These are phyloP conservation scores for Excalfactoria chinensis DNA, from an alignment of 2,113 vertebrate species.

Conservation along the genomic window DNA sequence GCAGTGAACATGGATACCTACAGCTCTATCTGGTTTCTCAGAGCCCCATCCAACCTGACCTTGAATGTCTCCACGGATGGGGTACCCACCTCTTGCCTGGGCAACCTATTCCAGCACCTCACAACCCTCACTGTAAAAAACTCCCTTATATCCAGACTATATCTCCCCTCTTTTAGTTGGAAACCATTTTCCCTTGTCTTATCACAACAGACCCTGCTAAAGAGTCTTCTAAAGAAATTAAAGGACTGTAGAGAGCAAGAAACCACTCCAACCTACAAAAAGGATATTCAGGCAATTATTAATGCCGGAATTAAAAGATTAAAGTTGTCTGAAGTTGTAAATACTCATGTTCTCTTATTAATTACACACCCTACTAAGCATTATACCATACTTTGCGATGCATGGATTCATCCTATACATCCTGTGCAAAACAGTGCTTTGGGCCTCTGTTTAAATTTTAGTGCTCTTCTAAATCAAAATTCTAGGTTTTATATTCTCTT, in stretches of 20 bases:
- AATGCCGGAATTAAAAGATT: constrained; percentile 41
- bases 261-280: neutral
- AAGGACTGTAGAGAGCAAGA: neutral
- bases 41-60: too few relatives aligned
- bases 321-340: constrained; percentile 38
- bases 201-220: too few relatives aligned
- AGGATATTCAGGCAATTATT: neutral
- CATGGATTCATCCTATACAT: constrained; percentile 2
- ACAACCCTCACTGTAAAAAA: too few relatives aligned
- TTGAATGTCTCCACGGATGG: too few relatives aligned
- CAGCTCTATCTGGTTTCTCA: too few relatives aligned
- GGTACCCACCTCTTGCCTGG: too few relatives aligned
- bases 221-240: neutral
- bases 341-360: constrained; percentile 15
- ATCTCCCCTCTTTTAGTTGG: too few relatives aligned
- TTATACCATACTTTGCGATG: neutral
- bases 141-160: too few relatives aligned
- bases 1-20: too few relatives aligned
- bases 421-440: neutral
- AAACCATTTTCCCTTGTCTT: too few relatives aligned
- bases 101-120: too few relatives aligned
- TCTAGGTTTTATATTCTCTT: neutral
- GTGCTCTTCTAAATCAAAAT: neutral
- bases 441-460: constrained; percentile 2
- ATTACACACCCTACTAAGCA: constrained; percentile 14